phyloP scores from a whole-genome alignment of 2,888 invertebrate genomes.

The Kuschelorhynchus macadamiae region DNA sequence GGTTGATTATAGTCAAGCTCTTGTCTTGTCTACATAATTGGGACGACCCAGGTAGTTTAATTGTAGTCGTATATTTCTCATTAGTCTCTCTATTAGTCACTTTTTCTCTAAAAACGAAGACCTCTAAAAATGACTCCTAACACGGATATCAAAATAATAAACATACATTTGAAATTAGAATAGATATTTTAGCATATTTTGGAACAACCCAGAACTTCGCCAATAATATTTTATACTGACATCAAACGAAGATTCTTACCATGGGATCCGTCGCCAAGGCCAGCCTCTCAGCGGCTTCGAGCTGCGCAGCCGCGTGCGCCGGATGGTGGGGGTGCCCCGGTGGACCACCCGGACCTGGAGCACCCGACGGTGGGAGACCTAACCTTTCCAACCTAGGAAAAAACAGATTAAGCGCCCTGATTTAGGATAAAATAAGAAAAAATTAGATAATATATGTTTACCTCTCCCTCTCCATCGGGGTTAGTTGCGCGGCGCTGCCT shows the following conservation, averaged over 20 bases:
- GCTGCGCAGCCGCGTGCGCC: slow-evolving; percentile 75
- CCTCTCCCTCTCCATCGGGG: slow-evolving; percentile 90
- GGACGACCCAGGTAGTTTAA: no score
- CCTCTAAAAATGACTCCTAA: no score
- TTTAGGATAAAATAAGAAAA: background rate
- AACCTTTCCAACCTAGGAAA: slow-evolving; percentile 76
- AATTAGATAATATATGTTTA: background rate
- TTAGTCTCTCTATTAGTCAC: no score
- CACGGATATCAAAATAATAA: no score
- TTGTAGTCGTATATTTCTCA: no score
- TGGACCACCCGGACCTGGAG: slow-evolving; percentile 71
- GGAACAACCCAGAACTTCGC: no score
- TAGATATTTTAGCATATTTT: no score
- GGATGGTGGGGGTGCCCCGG: slow-evolving; percentile 72
- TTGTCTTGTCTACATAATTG: no score
- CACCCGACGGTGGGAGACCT: slow-evolving; percentile 78
- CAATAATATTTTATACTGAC: no score
- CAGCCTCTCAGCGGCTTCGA: slow-evolving; percentile 83
- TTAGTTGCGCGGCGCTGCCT: slow-evolving; percentile 75
- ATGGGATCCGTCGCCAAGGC: slow-evolving; percentile 92
- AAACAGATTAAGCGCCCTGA: background rate
- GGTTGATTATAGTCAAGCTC: no score
- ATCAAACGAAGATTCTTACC: slow-evolving; percentile 69
- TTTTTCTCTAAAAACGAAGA: no score
- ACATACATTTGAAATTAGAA: no score